Evolutionary conservation across 2,113 vertebrate species (phyloP).

Genomic region (Sinosuthora webbiana): DNA sequence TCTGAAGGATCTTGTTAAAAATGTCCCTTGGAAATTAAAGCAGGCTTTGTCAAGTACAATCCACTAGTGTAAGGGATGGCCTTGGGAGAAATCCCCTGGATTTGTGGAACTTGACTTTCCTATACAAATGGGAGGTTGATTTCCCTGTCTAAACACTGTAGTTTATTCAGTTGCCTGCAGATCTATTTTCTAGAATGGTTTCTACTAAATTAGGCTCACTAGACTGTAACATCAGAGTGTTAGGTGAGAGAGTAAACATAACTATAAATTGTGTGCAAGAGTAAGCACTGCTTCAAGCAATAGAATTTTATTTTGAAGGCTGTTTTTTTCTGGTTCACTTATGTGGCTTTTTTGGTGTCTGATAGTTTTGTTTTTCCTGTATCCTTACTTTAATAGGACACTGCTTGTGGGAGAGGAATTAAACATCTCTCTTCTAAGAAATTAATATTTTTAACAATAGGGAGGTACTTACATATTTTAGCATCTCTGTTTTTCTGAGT

Average conservation of each 20-base stretch:
- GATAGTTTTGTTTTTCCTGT: neutral
- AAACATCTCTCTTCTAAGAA: neutral
- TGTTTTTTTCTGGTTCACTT: neutral
- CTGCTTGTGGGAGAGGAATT: neutral
- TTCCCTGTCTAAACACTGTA: neutral
- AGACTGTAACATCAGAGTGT: neutral
- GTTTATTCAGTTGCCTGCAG: neutral
- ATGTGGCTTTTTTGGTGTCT: neutral
- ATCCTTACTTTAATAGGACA: neutral
- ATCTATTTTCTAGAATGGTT: neutral
- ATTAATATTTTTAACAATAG: neutral
- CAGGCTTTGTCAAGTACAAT: neutral
- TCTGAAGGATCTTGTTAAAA: neutral
- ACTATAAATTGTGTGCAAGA: neutral
- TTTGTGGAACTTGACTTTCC: neutral
- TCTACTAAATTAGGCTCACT: neutral
- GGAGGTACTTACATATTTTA: neutral
- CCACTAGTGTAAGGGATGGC: neutral
- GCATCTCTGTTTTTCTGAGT: neutral
- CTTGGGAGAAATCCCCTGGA: neutral
- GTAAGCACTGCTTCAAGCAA: neutral
- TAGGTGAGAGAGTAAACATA: neutral
- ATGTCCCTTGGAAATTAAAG: neutral
- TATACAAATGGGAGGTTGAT: neutral
- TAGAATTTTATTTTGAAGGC: neutral